Evolutionary conservation across 2,113 vertebrate genomes (phyloP).

Genomic region (Dicerorhinus sumatrensis): DNA sequence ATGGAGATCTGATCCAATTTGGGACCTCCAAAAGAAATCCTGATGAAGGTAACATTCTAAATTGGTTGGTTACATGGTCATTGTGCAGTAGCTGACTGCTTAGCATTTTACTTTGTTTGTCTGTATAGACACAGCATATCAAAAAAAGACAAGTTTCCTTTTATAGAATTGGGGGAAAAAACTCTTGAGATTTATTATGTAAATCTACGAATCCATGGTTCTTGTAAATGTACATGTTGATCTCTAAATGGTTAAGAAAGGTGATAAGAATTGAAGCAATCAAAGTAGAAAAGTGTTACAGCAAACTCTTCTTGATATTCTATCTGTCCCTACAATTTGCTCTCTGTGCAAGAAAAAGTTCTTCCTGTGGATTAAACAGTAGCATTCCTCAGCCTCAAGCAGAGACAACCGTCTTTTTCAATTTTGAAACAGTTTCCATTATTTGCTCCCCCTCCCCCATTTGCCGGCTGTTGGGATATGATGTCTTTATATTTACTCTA

Average conservation of each 20-base stretch:
- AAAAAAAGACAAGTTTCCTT: background rate
- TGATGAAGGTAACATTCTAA: background rate
- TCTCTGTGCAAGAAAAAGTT: slow-evolving; percentile 13
- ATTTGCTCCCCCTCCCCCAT: background rate
- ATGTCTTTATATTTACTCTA: background rate
- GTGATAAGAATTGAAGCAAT: background rate
- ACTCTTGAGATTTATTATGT: background rate
- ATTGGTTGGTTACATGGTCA: background rate
- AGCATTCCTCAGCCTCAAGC: background rate
- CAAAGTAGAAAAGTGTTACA: slow-evolving; percentile 19
- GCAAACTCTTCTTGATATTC: slow-evolving; percentile 25
- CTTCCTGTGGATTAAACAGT: slow-evolving; percentile 44
- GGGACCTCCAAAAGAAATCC: background rate
- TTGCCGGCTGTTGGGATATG: background rate
- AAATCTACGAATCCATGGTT: background rate
- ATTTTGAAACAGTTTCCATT: slow-evolving; percentile 56
- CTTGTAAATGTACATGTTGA: slow-evolving; percentile 1
- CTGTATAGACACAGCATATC: background rate
- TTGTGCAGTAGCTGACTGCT: background rate
- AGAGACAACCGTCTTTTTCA: slow-evolving; percentile 26
- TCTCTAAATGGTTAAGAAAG: slow-evolving; percentile 67
- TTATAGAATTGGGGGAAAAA: background rate
- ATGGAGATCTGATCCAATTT: background rate
- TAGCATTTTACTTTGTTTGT: background rate
- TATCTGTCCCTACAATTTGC: background rate